Percentiles rank a stretch among this genome's conserved stretches.
Conservation (phyloP, 2,888 invertebrate species). For the Philhelius pedissequus region DNA sequence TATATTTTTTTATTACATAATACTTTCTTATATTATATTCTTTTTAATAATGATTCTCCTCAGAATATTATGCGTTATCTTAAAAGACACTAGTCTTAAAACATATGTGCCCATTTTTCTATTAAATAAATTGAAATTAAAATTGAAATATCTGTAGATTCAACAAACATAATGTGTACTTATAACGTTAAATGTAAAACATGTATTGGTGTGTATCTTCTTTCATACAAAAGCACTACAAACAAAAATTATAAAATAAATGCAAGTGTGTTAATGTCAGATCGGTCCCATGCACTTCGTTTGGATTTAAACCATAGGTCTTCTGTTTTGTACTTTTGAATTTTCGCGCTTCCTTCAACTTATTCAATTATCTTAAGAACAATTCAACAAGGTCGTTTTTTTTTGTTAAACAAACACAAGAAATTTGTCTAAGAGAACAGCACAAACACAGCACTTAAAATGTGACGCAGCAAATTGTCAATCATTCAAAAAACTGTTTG, state of each 20-base stretch:
- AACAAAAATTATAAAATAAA: not conserved
- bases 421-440: conserved; percentile 42
- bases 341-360: conserved; percentile 5
- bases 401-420: conserved; percentile 4
- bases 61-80: too few species aligned
- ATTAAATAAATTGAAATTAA: too few species aligned
- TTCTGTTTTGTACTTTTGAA: not conserved
- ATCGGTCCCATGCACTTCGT: conserved; percentile 29
- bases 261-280: conserved; percentile 31
- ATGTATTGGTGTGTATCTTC: not conserved
- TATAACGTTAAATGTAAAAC: not conserved
- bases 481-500: conserved; percentile 53
- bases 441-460: conserved; percentile 56
- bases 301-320: not conserved
- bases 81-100: too few species aligned
- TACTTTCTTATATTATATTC: too few species aligned
- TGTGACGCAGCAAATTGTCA: conserved; percentile 45
- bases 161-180: not conserved
- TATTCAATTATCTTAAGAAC: conserved; percentile 7
- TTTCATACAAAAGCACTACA: not conserved
- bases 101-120: too few species aligned
- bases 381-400: conserved; percentile 1
- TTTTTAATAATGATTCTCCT: too few species aligned
- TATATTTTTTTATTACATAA: too few species aligned
- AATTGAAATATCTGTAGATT: too few species aligned